Base-by-base conservation (phyloP, 2,888 invertebrate genomes). In the Brenthis ino region DNA sequence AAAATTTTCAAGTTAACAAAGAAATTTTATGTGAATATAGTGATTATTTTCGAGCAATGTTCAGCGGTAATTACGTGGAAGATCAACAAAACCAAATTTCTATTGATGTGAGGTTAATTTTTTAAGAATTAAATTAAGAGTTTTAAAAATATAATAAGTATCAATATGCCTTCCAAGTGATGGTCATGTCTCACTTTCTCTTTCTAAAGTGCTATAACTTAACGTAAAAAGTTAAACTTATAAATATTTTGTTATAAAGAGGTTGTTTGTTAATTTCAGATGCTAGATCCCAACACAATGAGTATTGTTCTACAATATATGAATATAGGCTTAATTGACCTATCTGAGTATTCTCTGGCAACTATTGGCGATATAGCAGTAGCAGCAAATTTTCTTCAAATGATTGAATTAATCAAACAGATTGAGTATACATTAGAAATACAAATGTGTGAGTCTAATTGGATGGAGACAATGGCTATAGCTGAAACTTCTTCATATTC, bases 11-110 rank as follows among this genome's bases (percentile, higher is more conserved):
- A 71, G 86, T 82, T 3, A 84, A 81, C 57, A 91, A 87, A 75
- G 79, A 82, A 65, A 65, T 82, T 54, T 78, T 93, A 11, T 83
- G 82, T 74, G 85, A 89, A 78, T 77, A 87, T 65, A 93, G 93
- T 75, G 91, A 92, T 77, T 93, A 92, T 81, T 93, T 93, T 77
- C 79, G 83, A 11, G 93, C 92, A 24, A 93, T 93, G 93, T 93
- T 93, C 73, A 91, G 89, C 71, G 93, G 93, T 1, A 85, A 82
- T 76, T 93, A 87, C 74, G 77, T 85, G 3, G 93, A 93, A 82
- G 82, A 87, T 56, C 77, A 85, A 53, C 81, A 84, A 74, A 72
- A 82, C 63, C 82, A 86, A 81, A 85, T 93, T 56, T 69, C 74
- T 57, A 90, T 93, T 55, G 86, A 91, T 73, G 93, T 93, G 80